Evolutionary conservation across 2,113 vertebrate species (phyloP), one percentile per base, ranked within the genome.

Genomic region (Vimba vimba): DNA sequence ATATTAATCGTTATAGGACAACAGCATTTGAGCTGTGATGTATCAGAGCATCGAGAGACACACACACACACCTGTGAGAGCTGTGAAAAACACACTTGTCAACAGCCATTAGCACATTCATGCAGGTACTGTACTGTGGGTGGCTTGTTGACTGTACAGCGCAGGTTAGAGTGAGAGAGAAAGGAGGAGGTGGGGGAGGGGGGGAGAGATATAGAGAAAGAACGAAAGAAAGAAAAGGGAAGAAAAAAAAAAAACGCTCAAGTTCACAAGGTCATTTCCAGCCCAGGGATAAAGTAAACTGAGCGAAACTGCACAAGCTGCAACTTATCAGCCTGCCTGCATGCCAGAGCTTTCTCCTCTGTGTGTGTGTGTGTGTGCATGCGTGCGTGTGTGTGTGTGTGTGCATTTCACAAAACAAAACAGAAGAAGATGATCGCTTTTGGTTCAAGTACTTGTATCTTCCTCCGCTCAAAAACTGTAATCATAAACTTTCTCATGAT

Each of bases 221-320:
- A 81, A 50, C 6, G 55, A 68, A 76, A 57, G 60, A 82, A 85
- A 69, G 78, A 87, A 88, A 87, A 88, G n/a, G 68, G 19, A 71
- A 82, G 52, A 66, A 81, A 77, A 77, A 43, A 86, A 76, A 92
- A 88, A 90, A 87, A 92, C 86, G 71, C 84, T 86, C 85, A 91
- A 92, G 94, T 95, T 95, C 93, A 95, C 92, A 93, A 93, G 93
- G 94, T 95, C 93, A 94, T 92, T 93, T 94, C 91, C 93, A 95
- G 92, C 92, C 91, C 90, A 91, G 86, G 91, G 92, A 95, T 93
- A 93, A 94, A 94, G 92, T 92, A 94, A 95, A 95, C 93, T 89
- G 93, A 94, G 94, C 93, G 93, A 92, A 93, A 93, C 91, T 92
- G 93, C 92, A 92, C 94, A 95, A 94, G 93, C 94, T 94, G 92